Evolutionary conservation across 2,888 invertebrate genomes (phyloP).

Genomic region (Cheilosia scutellata): DNA sequence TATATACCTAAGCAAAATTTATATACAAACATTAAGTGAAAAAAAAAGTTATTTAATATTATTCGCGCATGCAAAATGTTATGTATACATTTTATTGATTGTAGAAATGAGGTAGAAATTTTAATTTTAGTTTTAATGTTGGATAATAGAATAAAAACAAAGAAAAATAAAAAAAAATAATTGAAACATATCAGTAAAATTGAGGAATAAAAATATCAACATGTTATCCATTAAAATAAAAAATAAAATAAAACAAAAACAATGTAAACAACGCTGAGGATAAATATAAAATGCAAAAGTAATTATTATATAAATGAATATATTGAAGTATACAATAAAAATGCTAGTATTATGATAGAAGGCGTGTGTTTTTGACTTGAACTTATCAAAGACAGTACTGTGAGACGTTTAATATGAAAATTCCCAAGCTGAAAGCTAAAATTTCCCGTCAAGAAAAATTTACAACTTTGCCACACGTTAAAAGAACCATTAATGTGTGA

Average conservation of each 20-base stretch:
- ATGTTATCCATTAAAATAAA: slow-evolving; percentile 51
- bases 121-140: slow-evolving; percentile 42
- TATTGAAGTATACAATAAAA: slow-evolving; percentile 65
- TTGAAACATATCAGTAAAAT: slow-evolving; percentile 70
- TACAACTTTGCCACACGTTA: no score
- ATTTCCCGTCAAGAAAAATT: no score
- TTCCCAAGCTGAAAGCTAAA: not conserved
- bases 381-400: no score
- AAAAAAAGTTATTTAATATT: slow-evolving; percentile 24
- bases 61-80: slow-evolving; percentile 56
- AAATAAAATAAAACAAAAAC: slow-evolving; percentile 3
- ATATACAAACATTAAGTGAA: not conserved
- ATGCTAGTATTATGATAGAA: slow-evolving; percentile 22
- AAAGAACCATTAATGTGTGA: no score
- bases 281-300: slow-evolving; percentile 41
- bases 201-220: slow-evolving; percentile 24
- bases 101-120: slow-evolving; percentile 42
- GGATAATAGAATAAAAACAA: slow-evolving; percentile 5
- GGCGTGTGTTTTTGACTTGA: not conserved
- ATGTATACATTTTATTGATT: slow-evolving; percentile 55
- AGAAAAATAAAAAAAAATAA: slow-evolving; percentile 27
- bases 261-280: slow-evolving; percentile 41
- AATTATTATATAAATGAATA: slow-evolving; percentile 43
- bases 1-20: slow-evolving; percentile 42
- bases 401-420: not conserved